phyloP scores from a whole-genome alignment of 2,888 invertebrate genomes.

The Zygaena filipendulae region DNA sequence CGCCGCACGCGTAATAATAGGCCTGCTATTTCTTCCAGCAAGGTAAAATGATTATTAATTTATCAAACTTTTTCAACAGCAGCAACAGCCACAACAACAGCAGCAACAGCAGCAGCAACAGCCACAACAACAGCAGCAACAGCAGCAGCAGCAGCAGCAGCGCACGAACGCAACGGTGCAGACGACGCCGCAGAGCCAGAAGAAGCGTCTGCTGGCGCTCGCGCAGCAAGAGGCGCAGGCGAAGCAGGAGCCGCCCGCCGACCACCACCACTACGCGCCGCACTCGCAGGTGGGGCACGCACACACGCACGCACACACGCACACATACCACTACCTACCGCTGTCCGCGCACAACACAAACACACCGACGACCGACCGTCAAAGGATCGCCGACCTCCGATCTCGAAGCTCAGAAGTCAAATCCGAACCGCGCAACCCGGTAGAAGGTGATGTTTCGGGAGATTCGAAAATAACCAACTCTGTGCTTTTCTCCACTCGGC shows the following conservation, averaged over 20 bases:
- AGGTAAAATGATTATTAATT: too few relatives aligned
- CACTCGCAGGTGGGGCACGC: constrained; percentile 45
- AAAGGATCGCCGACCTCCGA: too few relatives aligned
- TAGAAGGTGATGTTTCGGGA: too few relatives aligned
- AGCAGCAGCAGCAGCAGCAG: constrained; percentile 18
- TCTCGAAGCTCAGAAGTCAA: too few relatives aligned
- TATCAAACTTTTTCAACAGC: constrained; percentile 14
- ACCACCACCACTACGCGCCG: constrained; percentile 57
- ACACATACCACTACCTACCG: constrained; percentile 21
- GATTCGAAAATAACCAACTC: too few relatives aligned
- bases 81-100: constrained; percentile 21
- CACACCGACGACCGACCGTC: too few relatives aligned
- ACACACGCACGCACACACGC: neutral
- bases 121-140: constrained; percentile 19
- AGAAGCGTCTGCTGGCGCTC: constrained; percentile 89
- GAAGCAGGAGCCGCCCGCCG: constrained; percentile 42
- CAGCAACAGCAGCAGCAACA: constrained; percentile 20
- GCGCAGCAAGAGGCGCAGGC: constrained; percentile 73
- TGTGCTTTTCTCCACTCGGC: too few relatives aligned
- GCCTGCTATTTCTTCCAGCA: too few relatives aligned
- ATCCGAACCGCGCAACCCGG: too few relatives aligned
- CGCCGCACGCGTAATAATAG: too few relatives aligned
- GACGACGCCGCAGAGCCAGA: constrained; percentile 80
- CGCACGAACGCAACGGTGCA: constrained; percentile 22
- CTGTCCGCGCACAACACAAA: too few relatives aligned